These are phyloP conservation scores for Thrips palmi DNA, from an alignment of 1,140 invertebrate species.

Conservation along the genomic window DNA sequence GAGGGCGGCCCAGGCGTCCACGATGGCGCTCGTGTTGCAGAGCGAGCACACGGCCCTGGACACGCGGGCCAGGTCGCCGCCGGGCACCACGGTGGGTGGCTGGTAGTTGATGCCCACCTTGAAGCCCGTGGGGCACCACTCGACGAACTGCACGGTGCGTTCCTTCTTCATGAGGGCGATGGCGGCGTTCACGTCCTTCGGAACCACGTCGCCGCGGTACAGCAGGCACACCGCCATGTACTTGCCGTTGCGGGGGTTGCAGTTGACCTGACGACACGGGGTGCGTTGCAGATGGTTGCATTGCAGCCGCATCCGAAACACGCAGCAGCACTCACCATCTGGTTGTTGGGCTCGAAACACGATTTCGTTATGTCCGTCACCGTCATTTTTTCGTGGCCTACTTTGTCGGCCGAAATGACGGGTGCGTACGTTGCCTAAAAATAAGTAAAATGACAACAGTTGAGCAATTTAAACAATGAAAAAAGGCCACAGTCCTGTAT, in stretches of 20 bases:
- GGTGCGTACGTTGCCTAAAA: slow-evolving; percentile 32
- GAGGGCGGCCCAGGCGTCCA: slow-evolving; percentile 52
- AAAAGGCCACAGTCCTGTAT: background rate
- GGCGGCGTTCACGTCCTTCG: slow-evolving; percentile 39
- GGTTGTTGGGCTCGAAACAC: slow-evolving; percentile 28
- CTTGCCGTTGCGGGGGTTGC: slow-evolving; percentile 39
- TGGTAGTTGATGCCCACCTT: slow-evolving; percentile 39
- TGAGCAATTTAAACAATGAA: too few relatives aligned
- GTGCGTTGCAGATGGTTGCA: slow-evolving; percentile 29
- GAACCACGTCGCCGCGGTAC: slow-evolving; percentile 34
- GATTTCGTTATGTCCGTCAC: slow-evolving; percentile 33
- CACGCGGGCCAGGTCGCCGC: slow-evolving; percentile 36
- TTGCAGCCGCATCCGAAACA: background rate
- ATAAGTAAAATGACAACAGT: background rate
- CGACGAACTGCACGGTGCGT: slow-evolving; percentile 32
- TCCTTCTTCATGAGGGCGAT: slow-evolving; percentile 27
- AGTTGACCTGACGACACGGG: slow-evolving; percentile 66
- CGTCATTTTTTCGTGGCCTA: slow-evolving; percentile 34
- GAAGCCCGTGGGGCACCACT: slow-evolving; percentile 52
- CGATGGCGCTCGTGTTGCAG: slow-evolving; percentile 40
- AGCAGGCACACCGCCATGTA: slow-evolving; percentile 54
- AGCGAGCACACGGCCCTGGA: slow-evolving; percentile 48
- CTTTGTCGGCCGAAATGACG: slow-evolving; percentile 26
- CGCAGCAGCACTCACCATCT: slow-evolving; percentile 53
- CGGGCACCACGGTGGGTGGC: slow-evolving; percentile 50